Base-by-base conservation (phyloP, 2,797 vertebrate genomes). In the Acrossocheilus fasciatus region DNA sequence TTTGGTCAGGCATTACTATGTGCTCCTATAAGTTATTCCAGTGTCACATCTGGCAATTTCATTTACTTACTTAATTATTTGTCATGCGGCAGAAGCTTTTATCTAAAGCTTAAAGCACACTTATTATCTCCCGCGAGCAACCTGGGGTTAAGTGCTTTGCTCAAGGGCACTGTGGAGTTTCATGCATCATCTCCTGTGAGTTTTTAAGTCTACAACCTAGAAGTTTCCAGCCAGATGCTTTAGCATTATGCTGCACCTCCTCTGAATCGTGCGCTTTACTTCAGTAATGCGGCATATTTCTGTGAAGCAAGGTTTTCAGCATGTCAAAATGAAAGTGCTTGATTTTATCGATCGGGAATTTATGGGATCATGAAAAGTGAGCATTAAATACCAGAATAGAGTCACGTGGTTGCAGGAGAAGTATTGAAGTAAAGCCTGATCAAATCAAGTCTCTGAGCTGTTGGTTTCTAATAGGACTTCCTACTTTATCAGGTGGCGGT, bases 101-200 rank as follows among this genome's bases (percentile, higher is more conserved):
- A 84, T 68, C 45, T 50, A 15, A 30, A 77, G 34, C 74, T 84
- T 69, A 68, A 77, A 69, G 59, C 64, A 78, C 74, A 77, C 70
- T 84, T 69, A 69, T 69, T 20, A 43, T 76, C 43, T 23, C 30
- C 73, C 34, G 30, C 10, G 10, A 78, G 73, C 20, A 57, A 39
- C 75, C 34, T 57, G 75, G 75, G 75, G 34, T 77, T 77, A 77
- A 39, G 75, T 57, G 50, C 52, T 57, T 39, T 77, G 52, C 52
- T 77, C 52, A 57, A 77, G 75, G 75, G 81, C 81, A 59, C 52
- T 23, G 6, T 23, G 41, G 41, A 47, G 70, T n/a, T 83, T 83
- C 54, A 73, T 83, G 52, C 64, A 69, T 78, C 83, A 69, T 39
- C 17, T 69, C 81, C 14, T 83, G 54, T 83, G 69, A n/a, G 81